Conservation (phyloP, 1,140 invertebrate genomes). For the Ctenoplectra terminalis region DNA sequence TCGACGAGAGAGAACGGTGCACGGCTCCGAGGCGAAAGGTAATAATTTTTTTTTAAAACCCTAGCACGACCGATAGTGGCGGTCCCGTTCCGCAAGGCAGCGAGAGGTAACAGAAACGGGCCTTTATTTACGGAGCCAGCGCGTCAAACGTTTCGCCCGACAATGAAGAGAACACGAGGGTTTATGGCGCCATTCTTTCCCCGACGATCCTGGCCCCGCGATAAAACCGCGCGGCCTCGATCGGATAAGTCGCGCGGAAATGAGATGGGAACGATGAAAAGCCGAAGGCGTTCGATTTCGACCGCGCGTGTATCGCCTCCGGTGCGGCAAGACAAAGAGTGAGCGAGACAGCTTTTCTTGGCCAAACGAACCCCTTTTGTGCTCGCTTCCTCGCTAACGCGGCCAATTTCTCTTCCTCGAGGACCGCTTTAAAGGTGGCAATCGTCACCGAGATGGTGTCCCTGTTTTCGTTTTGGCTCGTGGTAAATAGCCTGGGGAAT, state of each 20-base stretch:
- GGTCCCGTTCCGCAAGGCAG: background rate
- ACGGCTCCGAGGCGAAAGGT: conserved; percentile 1
- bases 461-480: background rate
- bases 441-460: background rate
- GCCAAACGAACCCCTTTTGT: background rate
- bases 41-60: conserved; percentile 38
- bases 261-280: conserved; percentile 57
- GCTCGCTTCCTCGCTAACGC: conserved; percentile 10
- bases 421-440: background rate
- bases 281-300: conserved; percentile 39
- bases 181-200: conserved; percentile 52
- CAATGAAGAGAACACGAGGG: conserved; percentile 58
- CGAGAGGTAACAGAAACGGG: background rate
- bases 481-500: background rate
- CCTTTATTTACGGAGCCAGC: conserved; percentile 48
- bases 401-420: conserved; percentile 26
- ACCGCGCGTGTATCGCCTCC: conserved; percentile 1
- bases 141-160: conserved; percentile 39
- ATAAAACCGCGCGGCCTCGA: conserved; percentile 31
- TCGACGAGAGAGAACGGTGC: background rate
- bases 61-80: background rate
- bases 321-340: background rate
- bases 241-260: conserved; percentile 54
- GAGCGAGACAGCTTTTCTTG: background rate
- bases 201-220: conserved; percentile 16